A percentile compares a stretch with the other conserved stretches of the same genome.
These are phyloP conservation scores for Oscheius myriophilus DNA, from an alignment of 2,888 invertebrate genomes.

Conservation along the genomic window DNA sequence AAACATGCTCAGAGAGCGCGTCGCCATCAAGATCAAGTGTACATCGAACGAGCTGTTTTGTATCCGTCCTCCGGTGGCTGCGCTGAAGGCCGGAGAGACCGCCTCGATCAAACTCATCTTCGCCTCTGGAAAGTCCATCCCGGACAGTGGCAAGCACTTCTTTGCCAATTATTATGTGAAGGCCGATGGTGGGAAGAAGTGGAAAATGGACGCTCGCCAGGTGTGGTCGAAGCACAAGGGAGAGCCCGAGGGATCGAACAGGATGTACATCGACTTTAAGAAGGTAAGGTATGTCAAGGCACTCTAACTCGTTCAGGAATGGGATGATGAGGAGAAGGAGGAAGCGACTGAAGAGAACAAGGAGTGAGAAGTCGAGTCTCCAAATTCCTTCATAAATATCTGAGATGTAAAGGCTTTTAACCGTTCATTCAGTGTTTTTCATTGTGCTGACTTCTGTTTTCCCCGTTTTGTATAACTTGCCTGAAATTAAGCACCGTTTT, in stretches of 20 bases:
- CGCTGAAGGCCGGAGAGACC: slow-evolving; percentile 36
- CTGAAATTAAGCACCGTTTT: too few relatives aligned
- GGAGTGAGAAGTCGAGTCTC: too few relatives aligned
- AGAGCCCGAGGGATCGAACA: slow-evolving; percentile 42
- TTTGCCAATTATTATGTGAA: slow-evolving; percentile 52
- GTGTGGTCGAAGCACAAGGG: slow-evolving; percentile 50
- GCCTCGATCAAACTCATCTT: slow-evolving; percentile 38
- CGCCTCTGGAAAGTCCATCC: slow-evolving; percentile 54
- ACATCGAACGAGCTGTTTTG: slow-evolving; percentile 62
- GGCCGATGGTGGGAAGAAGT: slow-evolving; percentile 31
- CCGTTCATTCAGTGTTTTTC: too few relatives aligned
- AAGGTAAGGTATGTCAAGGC: slow-evolving; percentile 33
- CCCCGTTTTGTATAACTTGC: too few relatives aligned
- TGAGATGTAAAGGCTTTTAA: too few relatives aligned
- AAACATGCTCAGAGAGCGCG: neutral
- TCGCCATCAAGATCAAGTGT: slow-evolving; percentile 49
- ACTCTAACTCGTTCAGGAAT: slow-evolving; percentile 47
- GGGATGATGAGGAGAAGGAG: slow-evolving; percentile 20
- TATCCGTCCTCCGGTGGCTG: slow-evolving; percentile 54
- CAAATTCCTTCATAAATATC: too few relatives aligned
- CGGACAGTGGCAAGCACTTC: slow-evolving; percentile 60
- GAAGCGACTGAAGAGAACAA: slow-evolving; percentile 5
- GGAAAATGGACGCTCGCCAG: slow-evolving; percentile 36
- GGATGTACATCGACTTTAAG: slow-evolving; percentile 53
- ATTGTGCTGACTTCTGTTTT: too few relatives aligned